phyloP scores from a whole-genome alignment of 2,113 vertebrate species.

The Nannospalax galili region DNA sequence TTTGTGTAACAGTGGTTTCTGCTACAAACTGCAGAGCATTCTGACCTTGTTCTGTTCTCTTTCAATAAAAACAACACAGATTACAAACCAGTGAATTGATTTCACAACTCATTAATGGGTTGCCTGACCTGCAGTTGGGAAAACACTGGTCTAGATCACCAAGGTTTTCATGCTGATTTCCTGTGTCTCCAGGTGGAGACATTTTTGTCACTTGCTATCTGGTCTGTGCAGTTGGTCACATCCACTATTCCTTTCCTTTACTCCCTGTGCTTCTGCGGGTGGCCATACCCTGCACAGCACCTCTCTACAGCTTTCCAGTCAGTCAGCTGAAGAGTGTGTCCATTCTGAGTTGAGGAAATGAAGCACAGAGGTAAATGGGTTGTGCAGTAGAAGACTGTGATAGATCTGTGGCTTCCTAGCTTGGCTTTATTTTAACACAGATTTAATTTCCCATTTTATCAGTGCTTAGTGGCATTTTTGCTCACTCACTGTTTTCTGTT shows the following conservation, averaged over 20 bases:
- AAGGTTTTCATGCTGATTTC: background rate
- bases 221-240: background rate
- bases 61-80: background rate
- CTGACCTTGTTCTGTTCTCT: background rate
- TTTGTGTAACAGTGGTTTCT: background rate
- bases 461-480: background rate
- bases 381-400: background rate
- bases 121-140: background rate
- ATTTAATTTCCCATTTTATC: no score
- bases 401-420: background rate
- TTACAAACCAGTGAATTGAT: background rate
- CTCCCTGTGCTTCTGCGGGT: background rate
- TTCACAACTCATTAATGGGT: background rate
- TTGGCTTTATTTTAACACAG: background rate
- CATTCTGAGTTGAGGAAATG: background rate
- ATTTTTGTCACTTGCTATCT: background rate
- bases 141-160: background rate
- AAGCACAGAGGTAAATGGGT: background rate
- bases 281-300: rapidly evolving
- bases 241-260: background rate
- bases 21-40: background rate
- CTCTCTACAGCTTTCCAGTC: background rate
- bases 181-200: background rate
- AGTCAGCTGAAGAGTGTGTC: background rate
- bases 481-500: background rate